Percentiles rank a stretch among this genome's conserved stretches.
These are phyloP conservation scores for Puntigrus tetrazona DNA, from an alignment of 2,113 vertebrate species.

Conservation along the genomic window DNA sequence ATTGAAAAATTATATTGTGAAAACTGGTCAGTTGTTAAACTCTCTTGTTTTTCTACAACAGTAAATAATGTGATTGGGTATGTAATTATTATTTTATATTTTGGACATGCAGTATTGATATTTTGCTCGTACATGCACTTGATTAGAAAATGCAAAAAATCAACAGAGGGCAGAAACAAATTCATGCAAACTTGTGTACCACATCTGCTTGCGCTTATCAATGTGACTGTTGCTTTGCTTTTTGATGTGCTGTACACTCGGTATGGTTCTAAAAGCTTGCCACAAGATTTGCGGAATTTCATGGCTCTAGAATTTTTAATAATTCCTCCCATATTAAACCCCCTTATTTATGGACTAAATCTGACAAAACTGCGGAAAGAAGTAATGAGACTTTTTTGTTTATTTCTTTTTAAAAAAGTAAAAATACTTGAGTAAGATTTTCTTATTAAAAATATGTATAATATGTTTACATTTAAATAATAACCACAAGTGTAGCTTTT, in stretches of 20 bases:
- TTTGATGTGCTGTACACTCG: constrained; percentile 48
- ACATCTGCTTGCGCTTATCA: constrained; percentile 40
- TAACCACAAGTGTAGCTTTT: too few relatives aligned
- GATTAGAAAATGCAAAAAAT: constrained; percentile 41
- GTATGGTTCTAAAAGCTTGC: constrained; percentile 39
- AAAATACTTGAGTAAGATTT: background rate
- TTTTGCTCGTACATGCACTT: constrained; percentile 48
- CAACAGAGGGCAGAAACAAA: constrained; percentile 29
- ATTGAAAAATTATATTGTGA: constrained; percentile 58
- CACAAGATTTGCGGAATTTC: constrained; percentile 44
- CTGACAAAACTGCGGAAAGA: constrained; percentile 40
- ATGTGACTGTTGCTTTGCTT: constrained; percentile 14
- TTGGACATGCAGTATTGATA: constrained; percentile 50
- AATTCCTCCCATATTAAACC: constrained; percentile 46
- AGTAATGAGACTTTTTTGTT: background rate
- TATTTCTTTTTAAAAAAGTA: background rate
- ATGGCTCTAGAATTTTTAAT: constrained; percentile 46
- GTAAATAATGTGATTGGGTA: constrained; percentile 54
- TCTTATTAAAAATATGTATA: too few relatives aligned
- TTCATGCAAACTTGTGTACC: constrained; percentile 47
- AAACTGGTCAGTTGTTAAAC: constrained; percentile 54
- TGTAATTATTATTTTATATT: constrained; percentile 43
- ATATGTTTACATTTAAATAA: too few relatives aligned
- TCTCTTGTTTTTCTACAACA: constrained; percentile 43
- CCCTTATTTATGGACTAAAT: constrained; percentile 54